Percentiles rank a stretch among this genome's conserved stretches.
Conservation (phyloP, 2,113 vertebrate species). For the Carassius gibelio region DNA sequence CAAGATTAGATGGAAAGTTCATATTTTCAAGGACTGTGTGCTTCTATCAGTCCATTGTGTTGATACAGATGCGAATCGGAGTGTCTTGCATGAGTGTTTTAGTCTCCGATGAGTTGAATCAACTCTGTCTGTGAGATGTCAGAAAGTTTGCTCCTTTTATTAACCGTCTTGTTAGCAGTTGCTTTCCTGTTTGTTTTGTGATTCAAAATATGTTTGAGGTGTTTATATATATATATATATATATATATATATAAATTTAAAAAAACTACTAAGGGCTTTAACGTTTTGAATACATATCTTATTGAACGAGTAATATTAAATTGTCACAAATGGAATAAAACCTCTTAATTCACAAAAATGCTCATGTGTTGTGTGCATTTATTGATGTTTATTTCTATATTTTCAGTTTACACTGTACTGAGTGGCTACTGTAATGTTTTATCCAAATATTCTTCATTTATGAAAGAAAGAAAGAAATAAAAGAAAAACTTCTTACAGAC, state of each 20-base stretch:
- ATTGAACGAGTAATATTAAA: conserved; percentile 54
- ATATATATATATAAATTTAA: not conserved
- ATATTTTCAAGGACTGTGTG: conserved; percentile 25
- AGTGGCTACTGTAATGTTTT: not conserved
- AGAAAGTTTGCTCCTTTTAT: conserved; percentile 40
- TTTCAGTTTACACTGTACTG: not conserved
- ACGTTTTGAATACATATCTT: conserved; percentile 61
- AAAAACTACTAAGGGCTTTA: conserved; percentile 67
- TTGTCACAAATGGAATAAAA: conserved; percentile 70
- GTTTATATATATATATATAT: conserved; percentile 31
- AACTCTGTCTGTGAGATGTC: conserved; percentile 55
- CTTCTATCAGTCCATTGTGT: conserved; percentile 45
- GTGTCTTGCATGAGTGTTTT: conserved; percentile 56
- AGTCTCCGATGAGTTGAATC: conserved; percentile 62
- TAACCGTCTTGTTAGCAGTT: conserved; percentile 50
- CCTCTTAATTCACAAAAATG: conserved; percentile 46
- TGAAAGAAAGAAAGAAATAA: too few species aligned
- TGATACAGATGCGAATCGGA: conserved; percentile 34
- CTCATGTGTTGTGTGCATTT: conserved; percentile 4
- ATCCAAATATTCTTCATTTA: not conserved
- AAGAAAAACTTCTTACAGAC: not conserved
- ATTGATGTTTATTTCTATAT: not conserved
- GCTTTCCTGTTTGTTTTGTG: conserved; percentile 56
- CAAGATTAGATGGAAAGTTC: not conserved
- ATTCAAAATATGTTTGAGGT: conserved; percentile 53